A percentile compares a stretch with the other conserved stretches of the same genome.
Evolutionary conservation across 2,888 invertebrate genomes (phyloP).

Genomic region (Melieria picta): DNA sequence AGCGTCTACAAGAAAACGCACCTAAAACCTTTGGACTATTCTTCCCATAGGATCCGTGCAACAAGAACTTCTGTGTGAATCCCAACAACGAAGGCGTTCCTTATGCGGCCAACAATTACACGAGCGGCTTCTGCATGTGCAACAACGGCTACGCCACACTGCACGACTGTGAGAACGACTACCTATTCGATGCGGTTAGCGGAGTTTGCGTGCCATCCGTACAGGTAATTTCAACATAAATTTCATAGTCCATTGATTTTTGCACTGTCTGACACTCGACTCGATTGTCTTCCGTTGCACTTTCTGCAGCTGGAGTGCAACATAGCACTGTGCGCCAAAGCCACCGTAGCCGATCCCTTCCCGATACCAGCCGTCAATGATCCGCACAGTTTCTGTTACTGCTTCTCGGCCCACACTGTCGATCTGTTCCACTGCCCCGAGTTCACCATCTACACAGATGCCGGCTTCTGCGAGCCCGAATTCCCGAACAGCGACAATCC

Average conservation of each 20-base stretch:
- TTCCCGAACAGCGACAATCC: constrained; percentile 13
- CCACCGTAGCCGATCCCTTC: constrained; percentile 36
- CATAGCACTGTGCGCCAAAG: constrained; percentile 36
- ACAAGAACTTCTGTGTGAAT: constrained; percentile 16
- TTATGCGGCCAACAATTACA: constrained; percentile 38
- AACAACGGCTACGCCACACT: constrained; percentile 36
- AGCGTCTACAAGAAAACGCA: no score
- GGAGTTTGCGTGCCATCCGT: constrained; percentile 41
- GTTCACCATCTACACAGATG: constrained; percentile 38
- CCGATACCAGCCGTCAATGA: constrained; percentile 42
- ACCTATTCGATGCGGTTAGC: constrained; percentile 34
- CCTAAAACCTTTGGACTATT: neutral
- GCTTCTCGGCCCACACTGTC: constrained; percentile 40
- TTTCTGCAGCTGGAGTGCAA: constrained; percentile 35
- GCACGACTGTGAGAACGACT: constrained; percentile 38
- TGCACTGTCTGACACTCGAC: neutral
- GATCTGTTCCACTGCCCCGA: constrained; percentile 40
- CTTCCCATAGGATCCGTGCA: constrained; percentile 34
- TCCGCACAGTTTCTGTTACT: constrained; percentile 51
- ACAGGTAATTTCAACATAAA: constrained; percentile 41
- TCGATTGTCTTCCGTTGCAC: neutral
- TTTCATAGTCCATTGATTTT: neutral
- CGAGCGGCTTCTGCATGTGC: constrained; percentile 52
- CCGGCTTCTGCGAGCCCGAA: constrained; percentile 3
- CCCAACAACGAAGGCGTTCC: constrained; percentile 8